Conservation (phyloP, 2,113 vertebrate species). For the Corythoichthys intestinalis region DNA sequence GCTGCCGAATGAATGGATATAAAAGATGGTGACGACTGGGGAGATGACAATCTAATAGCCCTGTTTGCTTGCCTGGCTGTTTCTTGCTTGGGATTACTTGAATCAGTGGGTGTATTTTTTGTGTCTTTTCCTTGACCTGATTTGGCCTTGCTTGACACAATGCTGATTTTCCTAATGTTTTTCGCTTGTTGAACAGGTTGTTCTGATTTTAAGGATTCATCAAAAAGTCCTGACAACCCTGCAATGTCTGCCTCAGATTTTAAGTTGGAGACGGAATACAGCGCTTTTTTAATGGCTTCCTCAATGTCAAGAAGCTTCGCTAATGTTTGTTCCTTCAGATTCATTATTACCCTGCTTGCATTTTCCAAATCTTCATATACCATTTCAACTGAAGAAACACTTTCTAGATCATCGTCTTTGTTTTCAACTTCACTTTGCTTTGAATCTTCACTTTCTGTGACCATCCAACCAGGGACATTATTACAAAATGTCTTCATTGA, state of each 20-base stretch:
- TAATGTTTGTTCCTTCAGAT: constrained; percentile 90
- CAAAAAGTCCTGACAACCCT: constrained; percentile 82
- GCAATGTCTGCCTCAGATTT: constrained; percentile 85
- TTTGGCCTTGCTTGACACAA: constrained; percentile 74
- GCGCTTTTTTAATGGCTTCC: constrained; percentile 87
- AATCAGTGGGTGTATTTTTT: neutral
- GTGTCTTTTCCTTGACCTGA: constrained; percentile 33
- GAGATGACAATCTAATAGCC: constrained; percentile 61
- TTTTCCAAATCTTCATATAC: constrained; percentile 87
- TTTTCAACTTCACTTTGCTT: constrained; percentile 49
- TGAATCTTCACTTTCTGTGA: constrained; percentile 37
- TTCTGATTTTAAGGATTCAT: constrained; percentile 77
- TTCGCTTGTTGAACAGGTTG: constrained; percentile 64
- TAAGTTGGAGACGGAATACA: constrained; percentile 88
- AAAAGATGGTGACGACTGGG: constrained; percentile 84
- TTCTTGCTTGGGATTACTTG: constrained; percentile 26
- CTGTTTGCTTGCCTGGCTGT: constrained; percentile 4
- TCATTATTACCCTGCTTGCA: constrained; percentile 85
- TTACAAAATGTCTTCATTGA: constrained; percentile 80
- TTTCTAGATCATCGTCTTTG: constrained; percentile 71
- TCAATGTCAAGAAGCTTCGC: constrained; percentile 86
- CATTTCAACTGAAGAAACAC: constrained; percentile 77
- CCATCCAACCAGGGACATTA: constrained; percentile 77
- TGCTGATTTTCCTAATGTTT: constrained; percentile 80
- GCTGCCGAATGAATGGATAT: constrained; percentile 88